Conservation (phyloP, 2,113 vertebrate genomes). For the Andinoacara biseriatus region DNA sequence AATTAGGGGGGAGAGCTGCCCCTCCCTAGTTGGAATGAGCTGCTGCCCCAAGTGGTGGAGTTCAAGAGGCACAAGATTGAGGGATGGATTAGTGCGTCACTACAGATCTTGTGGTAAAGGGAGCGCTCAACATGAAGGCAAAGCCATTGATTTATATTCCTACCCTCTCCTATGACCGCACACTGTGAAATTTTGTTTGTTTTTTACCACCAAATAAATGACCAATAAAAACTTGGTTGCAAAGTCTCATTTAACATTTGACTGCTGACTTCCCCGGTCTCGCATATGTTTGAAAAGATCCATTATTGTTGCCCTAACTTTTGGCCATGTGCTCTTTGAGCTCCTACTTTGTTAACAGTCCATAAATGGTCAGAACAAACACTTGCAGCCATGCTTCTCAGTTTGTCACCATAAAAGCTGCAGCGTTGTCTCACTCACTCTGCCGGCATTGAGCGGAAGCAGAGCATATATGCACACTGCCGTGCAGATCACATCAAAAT, state of each 20-base stretch:
- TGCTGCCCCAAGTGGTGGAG: too few species aligned
- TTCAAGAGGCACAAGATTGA: too few species aligned
- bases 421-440: neutral
- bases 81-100: too few species aligned
- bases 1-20: neutral
- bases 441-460: neutral
- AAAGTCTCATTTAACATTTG: neutral
- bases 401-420: neutral
- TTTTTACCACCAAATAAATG: too few species aligned
- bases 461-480: neutral
- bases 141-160: too few species aligned
- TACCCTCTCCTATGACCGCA: too few species aligned
- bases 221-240: too few species aligned
- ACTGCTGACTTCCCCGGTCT: neutral
- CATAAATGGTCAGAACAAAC: neutral
- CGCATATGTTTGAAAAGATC: neutral
- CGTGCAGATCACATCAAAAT: neutral
- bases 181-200: too few species aligned
- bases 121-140: too few species aligned
- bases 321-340: neutral
- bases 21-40: neutral
- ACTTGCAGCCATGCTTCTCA: neutral
- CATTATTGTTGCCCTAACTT: neutral
- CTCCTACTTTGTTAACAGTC: neutral
- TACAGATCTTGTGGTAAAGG: too few species aligned